phyloP scores from a whole-genome alignment of 2,797 vertebrate species.

The Nothura maculosa region DNA sequence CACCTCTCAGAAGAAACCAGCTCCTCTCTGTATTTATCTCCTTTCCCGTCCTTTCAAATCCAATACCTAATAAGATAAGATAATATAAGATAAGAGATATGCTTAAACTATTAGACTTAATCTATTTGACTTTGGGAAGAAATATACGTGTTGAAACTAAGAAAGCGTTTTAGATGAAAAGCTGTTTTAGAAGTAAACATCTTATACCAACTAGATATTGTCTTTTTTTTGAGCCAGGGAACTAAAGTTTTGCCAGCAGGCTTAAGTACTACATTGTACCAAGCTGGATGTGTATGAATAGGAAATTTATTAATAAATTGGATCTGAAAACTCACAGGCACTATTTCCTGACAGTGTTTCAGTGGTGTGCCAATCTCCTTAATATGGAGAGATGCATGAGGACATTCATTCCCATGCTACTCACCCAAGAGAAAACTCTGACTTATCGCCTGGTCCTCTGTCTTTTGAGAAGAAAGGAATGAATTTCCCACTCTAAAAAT shows the following conservation, averaged over 20 bases:
- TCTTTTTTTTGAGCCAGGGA: not conserved
- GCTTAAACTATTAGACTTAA: not conserved
- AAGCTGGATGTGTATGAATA: not conserved
- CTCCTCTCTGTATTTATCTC: not conserved
- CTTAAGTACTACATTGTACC: not conserved
- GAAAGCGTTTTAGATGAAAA: not conserved
- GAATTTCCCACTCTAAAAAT: not conserved
- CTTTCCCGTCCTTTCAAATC: not conserved
- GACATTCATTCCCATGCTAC: not conserved
- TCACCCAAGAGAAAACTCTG: not conserved
- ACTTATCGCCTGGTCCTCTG: not conserved
- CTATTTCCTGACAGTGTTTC: not conserved
- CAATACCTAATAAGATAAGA: not conserved
- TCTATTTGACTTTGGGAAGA: not conserved
- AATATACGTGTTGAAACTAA: not conserved
- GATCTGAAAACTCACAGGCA: not conserved
- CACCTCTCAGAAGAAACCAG: not conserved
- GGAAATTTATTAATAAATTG: not conserved
- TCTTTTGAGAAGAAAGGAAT: not conserved
- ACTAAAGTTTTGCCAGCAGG: not conserved
- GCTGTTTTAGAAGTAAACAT: not conserved
- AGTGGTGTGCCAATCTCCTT: not conserved
- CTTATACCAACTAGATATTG: not conserved
- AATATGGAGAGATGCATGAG: accelerated
- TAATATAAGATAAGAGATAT: too few relatives aligned